phyloP scores from a whole-genome alignment of 2,113 vertebrate species.

The Menura novaehollandiae region DNA sequence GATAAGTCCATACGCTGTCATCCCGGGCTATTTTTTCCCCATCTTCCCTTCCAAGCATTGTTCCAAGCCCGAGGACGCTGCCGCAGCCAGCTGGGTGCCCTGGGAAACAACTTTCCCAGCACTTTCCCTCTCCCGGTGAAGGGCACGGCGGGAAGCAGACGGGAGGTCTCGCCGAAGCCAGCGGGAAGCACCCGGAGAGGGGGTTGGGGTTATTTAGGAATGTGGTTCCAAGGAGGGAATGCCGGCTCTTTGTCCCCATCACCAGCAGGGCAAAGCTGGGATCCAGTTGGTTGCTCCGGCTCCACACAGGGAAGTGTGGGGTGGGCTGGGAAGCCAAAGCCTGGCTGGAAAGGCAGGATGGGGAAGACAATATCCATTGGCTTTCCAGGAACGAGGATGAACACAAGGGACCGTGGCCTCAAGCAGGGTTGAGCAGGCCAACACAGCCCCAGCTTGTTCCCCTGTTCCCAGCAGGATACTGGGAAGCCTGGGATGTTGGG shows the following conservation, averaged over 20 bases:
- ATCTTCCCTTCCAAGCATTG: conserved; percentile 42
- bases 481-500: background rate
- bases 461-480: background rate
- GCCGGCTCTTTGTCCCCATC: background rate
- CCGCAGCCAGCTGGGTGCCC: background rate
- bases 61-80: background rate
- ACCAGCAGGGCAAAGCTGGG: background rate
- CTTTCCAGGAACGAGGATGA: background rate
- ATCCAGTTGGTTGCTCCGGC: background rate
- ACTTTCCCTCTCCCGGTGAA: conserved; percentile 32
- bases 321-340: background rate
- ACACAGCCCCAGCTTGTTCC: background rate
- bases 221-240: background rate
- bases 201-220: background rate
- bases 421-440: background rate
- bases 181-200: background rate
- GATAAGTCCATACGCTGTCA: background rate
- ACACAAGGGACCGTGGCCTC: background rate
- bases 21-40: background rate
- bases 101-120: conserved; percentile 34
- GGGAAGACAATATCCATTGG: background rate
- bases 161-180: background rate
- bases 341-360: background rate
- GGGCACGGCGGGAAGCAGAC: background rate
- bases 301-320: background rate